phyloP scores from a whole-genome alignment of 1,140 invertebrate species.

The Bicyclus anynana region DNA sequence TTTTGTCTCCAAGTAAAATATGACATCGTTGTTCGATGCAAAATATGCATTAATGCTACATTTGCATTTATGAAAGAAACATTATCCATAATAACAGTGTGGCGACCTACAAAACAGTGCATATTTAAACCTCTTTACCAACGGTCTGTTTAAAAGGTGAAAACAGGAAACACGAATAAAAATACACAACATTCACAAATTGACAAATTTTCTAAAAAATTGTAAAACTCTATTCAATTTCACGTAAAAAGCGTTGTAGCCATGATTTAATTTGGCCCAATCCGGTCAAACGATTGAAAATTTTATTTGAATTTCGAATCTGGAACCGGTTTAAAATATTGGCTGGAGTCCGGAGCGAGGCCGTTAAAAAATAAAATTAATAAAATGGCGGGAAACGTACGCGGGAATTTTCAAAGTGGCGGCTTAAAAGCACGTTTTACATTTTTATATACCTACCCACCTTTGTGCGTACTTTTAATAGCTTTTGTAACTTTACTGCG shows the following conservation, averaged over 20 bases:
- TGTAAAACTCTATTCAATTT: background rate
- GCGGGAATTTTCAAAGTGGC: constrained; percentile 6
- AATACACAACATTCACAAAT: background rate
- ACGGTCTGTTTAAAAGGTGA: too few relatives aligned
- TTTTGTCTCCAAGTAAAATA: too few relatives aligned
- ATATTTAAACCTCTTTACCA: too few relatives aligned
- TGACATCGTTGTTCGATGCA: too few relatives aligned
- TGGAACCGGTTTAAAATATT: constrained; percentile 5
- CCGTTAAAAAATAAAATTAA: constrained; percentile 7
- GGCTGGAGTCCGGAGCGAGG: background rate
- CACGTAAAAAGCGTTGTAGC: background rate
- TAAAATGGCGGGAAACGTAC: constrained; percentile 1
- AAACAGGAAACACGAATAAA: too few relatives aligned
- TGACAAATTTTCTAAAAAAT: background rate
- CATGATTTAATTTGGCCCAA: constrained; percentile 2
- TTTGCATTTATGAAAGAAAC: too few relatives aligned
- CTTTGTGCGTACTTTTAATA: constrained; percentile 8
- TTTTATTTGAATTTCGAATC: constrained; percentile 5
- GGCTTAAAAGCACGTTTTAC: constrained; percentile 8
- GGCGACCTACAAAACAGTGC: too few relatives aligned
- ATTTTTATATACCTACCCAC: constrained; percentile 10
- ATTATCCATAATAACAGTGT: too few relatives aligned
- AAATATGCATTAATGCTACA: too few relatives aligned
- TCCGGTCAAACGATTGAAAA: constrained; percentile 7
- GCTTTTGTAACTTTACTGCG: background rate